Base-by-base conservation (phyloP, 2,888 invertebrate species). In the Enoplolaimus lenunculus region DNA sequence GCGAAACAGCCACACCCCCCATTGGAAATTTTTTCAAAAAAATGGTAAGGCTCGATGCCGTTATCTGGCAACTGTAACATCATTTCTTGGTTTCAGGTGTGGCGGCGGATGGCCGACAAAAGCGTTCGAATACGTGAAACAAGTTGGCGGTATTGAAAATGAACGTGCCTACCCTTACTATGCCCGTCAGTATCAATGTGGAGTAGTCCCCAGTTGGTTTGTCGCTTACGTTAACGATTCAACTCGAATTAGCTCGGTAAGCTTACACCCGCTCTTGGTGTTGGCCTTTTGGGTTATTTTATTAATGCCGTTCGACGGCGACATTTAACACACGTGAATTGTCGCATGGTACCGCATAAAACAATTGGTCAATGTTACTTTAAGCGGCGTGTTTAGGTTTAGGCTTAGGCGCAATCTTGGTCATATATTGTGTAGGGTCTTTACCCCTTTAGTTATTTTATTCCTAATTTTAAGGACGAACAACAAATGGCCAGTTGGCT, bases 401-500 rank as follows among this genome's bases (percentile, higher is more conserved):
- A n/a, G n/a, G n/a, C n/a, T n/a, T n/a, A n/a, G n/a, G n/a, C n/a
- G n/a, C n/a, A n/a, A n/a, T n/a, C n/a, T n/a, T n/a, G n/a, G n/a
- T n/a, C n/a, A n/a, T n/a, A n/a, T n/a, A n/a, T n/a, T n/a, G n/a
- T n/a, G n/a, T n/a, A n/a, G n/a, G n/a, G n/a, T n/a, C n/a, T n/a
- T n/a, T n/a, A n/a, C n/a, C n/a, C n/a, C 21, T 45, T 45, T 45
- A 13, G 45, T 45, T 13, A 45, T 45, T 45, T 45, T 21, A 45
- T 7, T 45, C 7, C 45, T 45, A 45, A 45, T 45, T 45, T 45
- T 21, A 7, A 77, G 60, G 77, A 79, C 72, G 79, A 80, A 71
- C 73, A 73, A 29, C 73, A 79, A 60, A 75, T 79, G 72, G 75
- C 75, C 65, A 72, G 73, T 29, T 80, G 76, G 75, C 72, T 79